Evolutionary conservation across 1,140 invertebrate species (phyloP), one percentile per base, ranked within the genome.

Genomic region (Platyscapa corneri): DNA sequence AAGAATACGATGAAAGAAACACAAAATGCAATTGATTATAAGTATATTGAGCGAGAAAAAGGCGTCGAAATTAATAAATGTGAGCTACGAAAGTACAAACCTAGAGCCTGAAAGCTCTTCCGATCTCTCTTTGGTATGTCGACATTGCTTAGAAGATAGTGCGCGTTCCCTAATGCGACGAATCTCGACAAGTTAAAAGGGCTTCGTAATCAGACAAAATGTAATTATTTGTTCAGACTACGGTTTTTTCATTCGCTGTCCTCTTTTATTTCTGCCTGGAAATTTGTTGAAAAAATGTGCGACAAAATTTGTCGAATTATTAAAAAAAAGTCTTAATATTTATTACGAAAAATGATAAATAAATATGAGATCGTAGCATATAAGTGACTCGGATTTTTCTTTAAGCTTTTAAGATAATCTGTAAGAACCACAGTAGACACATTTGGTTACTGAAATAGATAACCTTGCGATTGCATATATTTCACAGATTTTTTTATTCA

Each of bases 121-220:
- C 80, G 80, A 67, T 65, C 30, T 37, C 79, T 27, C 39, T 70
- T 67, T 91, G 90, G 86, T 86, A 89, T 88, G 90, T 91, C 90
- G 86, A 84, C 82, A 77, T 86, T 86, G 75, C 85, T 91, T 90
- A 90, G 83, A 76, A 88, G 88, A 10, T 72, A 27, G 60, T 27
- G 67, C 74, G 78, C 78, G 77, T 77, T 23, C 34, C 3, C 1
- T n/a, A 39, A 70, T 16, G 75, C 72, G 89, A 90, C 91, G 86
- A 87, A 89, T 79, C 70, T 74, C 85, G 90, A 92, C 89, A 88
- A 90, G 89, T 91, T 91, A 89, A 92, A 88, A 90, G 91, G 87
- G 79, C 70, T 82, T 77, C 20, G 82, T 88, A 89, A 90, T 92
- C 87, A 88, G 67, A 74, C 79, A 87, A 86, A 91, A 90, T 86